Conservation (phyloP, 2,113 vertebrate species). For the Hypomesus transpacificus region DNA sequence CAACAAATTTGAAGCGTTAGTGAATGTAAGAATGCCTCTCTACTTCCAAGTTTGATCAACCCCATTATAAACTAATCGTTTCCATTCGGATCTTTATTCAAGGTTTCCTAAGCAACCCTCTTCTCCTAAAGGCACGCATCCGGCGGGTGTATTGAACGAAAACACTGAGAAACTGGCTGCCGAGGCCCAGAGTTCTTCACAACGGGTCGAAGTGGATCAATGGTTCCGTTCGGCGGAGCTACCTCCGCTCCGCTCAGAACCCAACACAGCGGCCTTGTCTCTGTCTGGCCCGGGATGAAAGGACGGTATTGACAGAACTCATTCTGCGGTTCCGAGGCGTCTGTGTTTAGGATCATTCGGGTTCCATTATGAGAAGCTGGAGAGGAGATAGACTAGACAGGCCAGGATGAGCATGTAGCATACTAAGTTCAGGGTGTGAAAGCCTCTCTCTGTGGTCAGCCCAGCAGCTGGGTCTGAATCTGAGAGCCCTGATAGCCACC, state of each 20-base stretch:
- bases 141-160: too few species aligned
- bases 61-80: too few species aligned
- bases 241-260: slow-evolving; percentile 39
- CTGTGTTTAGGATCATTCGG: slow-evolving; percentile 43
- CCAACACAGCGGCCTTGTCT: slow-evolving; percentile 39
- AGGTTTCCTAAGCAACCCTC: too few species aligned
- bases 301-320: slow-evolving; percentile 56
- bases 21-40: neutral
- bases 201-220: slow-evolving; percentile 51
- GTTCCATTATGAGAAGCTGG: slow-evolving; percentile 37
- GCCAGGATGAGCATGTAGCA: slow-evolving; percentile 33
- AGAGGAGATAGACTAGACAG: slow-evolving; percentile 38
- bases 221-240: slow-evolving; percentile 44
- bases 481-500: slow-evolving; percentile 26
- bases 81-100: too few species aligned
- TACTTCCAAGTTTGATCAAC: neutral
- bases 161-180: neutral
- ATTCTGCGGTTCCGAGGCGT: slow-evolving; percentile 39
- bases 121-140: too few species aligned
- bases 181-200: slow-evolving; percentile 35
- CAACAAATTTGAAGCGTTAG: neutral
- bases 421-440: slow-evolving; percentile 60
- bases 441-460: slow-evolving; percentile 47
- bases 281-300: slow-evolving; percentile 55
- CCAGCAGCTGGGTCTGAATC: slow-evolving; percentile 56